A percentile compares a stretch with the other conserved stretches of the same genome.
phyloP scores from a whole-genome alignment of 2,797 vertebrate genomes.

The Poecilia velifera region DNA sequence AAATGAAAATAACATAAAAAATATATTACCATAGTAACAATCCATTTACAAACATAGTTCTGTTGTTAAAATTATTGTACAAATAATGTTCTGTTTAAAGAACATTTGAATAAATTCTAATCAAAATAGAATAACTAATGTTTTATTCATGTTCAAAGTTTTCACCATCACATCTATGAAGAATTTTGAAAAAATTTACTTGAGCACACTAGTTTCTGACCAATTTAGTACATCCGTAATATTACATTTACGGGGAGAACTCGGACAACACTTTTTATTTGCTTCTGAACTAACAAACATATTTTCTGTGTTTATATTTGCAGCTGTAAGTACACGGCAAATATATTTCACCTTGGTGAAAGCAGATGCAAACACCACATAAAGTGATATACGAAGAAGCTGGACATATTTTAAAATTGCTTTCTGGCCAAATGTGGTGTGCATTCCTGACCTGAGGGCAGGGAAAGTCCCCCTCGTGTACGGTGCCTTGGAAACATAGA shows the following conservation, averaged over 20 bases:
- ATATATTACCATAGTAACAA: background rate
- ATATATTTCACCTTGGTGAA: slow-evolving; percentile 20
- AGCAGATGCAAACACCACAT: slow-evolving; percentile 14
- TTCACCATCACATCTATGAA: background rate
- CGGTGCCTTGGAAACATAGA: background rate
- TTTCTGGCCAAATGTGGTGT: slow-evolving; percentile 24
- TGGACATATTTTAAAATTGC: slow-evolving; percentile 24
- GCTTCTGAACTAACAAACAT: background rate
- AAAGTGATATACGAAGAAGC: slow-evolving; percentile 21
- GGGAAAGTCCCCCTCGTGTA: background rate
- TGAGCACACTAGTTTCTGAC: background rate
- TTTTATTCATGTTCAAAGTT: background rate
- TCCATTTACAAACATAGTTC: background rate
- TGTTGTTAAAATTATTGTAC: background rate
- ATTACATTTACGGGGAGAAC: background rate
- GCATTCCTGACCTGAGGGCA: background rate
- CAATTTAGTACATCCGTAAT: background rate
- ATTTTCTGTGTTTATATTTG: background rate
- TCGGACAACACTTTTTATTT: background rate
- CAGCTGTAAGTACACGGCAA: background rate
- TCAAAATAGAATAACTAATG: background rate
- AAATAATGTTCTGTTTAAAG: background rate
- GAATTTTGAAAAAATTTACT: background rate
- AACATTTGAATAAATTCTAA: background rate
- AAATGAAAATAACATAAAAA: background rate